Evolutionary conservation across 1,140 invertebrate species (phyloP), one percentile per base, ranked within the genome.

Genomic region (Harlomillsia oculata): DNA sequence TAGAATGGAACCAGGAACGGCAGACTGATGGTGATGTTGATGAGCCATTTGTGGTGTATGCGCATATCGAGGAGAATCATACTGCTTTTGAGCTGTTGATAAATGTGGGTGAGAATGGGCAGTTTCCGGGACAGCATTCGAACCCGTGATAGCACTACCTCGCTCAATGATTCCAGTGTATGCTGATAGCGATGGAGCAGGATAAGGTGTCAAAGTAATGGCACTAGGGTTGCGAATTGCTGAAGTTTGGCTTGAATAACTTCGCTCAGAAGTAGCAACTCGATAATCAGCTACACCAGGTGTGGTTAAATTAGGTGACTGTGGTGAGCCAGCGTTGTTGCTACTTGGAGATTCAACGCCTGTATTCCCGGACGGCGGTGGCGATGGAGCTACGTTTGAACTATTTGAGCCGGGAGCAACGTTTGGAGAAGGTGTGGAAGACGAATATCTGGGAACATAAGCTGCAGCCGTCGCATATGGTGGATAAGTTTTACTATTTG

Each of bases 1-100:
- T 62, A 58, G 5, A 48, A 58, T 11, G 52, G 51, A 36, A 36
- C 51, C 8, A 44, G 45, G 37, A 56, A 53, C 26, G 41, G 62
- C 21, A 1, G 45, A 30, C 18, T 36, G 16, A 14, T 49, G 46
- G n/a, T 49, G 45, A 26, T 50, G 48, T 20, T 45, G 43, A 50
- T 56, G 54, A 23, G 54, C 46, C 8, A 44, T 28, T 5, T 37
- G 28, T 5, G 41, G 28, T 1, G 45, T 25, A 29, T 48, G 45
- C 14, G 45, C 26, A 28, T 48, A 56, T 23, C 53, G 36, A 0
- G 53, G 36, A 3, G 45, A 46, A 32, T 32, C 26, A 11, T 37
- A 18, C 18, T 40, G 54, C 5, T 34, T n/a, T n/a, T 49, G 54
- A 2, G 45, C 23, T 34, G 30, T 8, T 6, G 45, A 34, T 5